phyloP scores from a whole-genome alignment of 1,140 invertebrate genomes.

The Cherax destructor region DNA sequence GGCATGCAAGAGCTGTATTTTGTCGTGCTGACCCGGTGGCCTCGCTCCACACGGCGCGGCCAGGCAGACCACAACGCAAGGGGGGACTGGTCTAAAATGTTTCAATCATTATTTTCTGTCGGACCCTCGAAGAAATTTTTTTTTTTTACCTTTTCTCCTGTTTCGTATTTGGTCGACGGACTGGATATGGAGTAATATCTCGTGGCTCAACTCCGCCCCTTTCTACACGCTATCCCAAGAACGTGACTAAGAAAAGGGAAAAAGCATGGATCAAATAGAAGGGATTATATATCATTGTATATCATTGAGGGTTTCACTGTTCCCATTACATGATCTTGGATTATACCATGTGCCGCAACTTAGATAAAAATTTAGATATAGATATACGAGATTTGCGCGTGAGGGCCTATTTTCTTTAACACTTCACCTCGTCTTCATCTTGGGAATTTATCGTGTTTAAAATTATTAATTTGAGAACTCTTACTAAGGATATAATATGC shows the following conservation, averaged over 20 bases:
- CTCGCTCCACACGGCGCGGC: background rate
- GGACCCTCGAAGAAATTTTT: background rate
- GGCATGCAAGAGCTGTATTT: constrained; percentile 44
- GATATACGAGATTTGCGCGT: background rate
- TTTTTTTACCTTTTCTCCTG: constrained; percentile 5
- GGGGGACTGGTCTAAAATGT: constrained; percentile 17
- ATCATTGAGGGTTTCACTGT: constrained; percentile 37
- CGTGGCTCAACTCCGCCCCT: constrained; percentile 37
- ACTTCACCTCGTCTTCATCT: background rate
- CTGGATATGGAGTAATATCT: constrained; percentile 11
- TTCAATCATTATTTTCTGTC: constrained; percentile 20
- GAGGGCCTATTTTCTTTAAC: background rate
- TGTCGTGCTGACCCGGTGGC: constrained; percentile 15
- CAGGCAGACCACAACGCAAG: background rate
- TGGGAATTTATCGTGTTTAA: background rate
- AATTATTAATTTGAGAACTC: background rate
- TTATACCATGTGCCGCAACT: constrained; percentile 24
- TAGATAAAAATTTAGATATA: constrained; percentile 5
- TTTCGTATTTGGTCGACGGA: constrained; percentile 12
- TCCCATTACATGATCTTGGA: constrained; percentile 20
- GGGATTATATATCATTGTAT: constrained; percentile 41
- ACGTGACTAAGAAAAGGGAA: background rate
- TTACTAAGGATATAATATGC: background rate
- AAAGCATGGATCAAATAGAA: background rate
- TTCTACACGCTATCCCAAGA: constrained; percentile 19